phyloP scores from a whole-genome alignment of 2,113 vertebrate species.

The Ptychochromis oligacanthus region DNA sequence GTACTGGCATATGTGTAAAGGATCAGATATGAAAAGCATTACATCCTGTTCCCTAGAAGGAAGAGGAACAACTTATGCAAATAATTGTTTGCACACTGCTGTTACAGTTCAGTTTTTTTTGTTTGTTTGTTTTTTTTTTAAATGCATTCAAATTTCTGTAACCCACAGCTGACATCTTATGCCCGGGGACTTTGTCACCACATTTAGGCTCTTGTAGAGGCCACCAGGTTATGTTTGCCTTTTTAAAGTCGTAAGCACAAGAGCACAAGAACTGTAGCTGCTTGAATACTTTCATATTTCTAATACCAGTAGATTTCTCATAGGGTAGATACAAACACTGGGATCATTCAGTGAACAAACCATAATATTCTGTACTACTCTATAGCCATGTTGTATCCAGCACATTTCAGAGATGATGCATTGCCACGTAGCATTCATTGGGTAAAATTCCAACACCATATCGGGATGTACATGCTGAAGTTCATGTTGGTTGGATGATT shows the following conservation, averaged over 20 bases:
- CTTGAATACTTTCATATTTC: background rate
- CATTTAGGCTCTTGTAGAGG: background rate
- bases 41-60: constrained; percentile 5
- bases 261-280: background rate
- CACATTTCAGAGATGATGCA: background rate
- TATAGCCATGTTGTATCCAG: background rate
- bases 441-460: background rate
- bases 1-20: background rate
- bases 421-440: background rate
- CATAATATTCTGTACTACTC: background rate
- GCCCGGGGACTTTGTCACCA: background rate
- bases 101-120: background rate
- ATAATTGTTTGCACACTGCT: constrained; percentile 8
- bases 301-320: background rate
- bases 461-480: background rate
- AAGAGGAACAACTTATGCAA: constrained; percentile 44
- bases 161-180: background rate
- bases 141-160: background rate
- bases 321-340: background rate
- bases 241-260: background rate
- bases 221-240: background rate
- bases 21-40: background rate
- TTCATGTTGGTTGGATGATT: too few relatives aligned
- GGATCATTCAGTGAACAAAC: background rate
- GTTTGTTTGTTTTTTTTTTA: background rate